Evolutionary conservation across 2,888 invertebrate genomes (phyloP).

Genomic region (Chorisops tibialis): DNA sequence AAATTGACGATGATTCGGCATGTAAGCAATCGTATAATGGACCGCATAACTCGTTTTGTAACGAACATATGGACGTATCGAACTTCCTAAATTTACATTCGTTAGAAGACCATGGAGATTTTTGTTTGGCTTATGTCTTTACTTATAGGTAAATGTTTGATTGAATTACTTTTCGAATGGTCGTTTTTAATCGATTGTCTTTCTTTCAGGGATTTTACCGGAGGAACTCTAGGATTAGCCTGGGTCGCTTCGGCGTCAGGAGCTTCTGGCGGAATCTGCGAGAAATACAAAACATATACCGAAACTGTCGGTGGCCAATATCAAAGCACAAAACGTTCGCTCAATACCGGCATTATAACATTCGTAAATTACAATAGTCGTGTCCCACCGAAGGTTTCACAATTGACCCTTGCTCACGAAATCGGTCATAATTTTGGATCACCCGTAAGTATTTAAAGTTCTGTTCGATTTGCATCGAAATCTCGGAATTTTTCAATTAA

Average conservation of each 20-base stretch:
- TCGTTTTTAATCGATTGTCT: neutral
- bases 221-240: slow-evolving; percentile 95
- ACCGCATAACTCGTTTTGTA: slow-evolving; percentile 85
- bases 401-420: slow-evolving; percentile 96
- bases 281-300: slow-evolving; percentile 95
- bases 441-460: slow-evolving; percentile 63
- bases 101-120: slow-evolving; percentile 93
- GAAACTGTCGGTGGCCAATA: slow-evolving; percentile 93
- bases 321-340: slow-evolving; percentile 87
- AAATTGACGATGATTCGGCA: slow-evolving; percentile 92
- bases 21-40: slow-evolving; percentile 61
- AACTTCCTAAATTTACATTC: slow-evolving; percentile 98
- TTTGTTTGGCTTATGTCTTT: slow-evolving; percentile 99
- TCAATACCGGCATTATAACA: slow-evolving; percentile 98
- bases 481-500: neutral
- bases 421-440: slow-evolving; percentile 99
- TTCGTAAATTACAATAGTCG: slow-evolving; percentile 97
- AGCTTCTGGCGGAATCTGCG: slow-evolving; percentile 98
- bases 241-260: slow-evolving; percentile 99
- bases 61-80: slow-evolving; percentile 97
- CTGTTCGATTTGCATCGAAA: slow-evolving; percentile 4
- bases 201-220: slow-evolving; percentile 81
- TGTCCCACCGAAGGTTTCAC: slow-evolving; percentile 96
- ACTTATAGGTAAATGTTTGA: slow-evolving; percentile 62
- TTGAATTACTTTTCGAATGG: neutral